These are phyloP conservation scores for Numida meleagris DNA, from an alignment of 2,113 vertebrate genomes.

Conservation along the genomic window DNA sequence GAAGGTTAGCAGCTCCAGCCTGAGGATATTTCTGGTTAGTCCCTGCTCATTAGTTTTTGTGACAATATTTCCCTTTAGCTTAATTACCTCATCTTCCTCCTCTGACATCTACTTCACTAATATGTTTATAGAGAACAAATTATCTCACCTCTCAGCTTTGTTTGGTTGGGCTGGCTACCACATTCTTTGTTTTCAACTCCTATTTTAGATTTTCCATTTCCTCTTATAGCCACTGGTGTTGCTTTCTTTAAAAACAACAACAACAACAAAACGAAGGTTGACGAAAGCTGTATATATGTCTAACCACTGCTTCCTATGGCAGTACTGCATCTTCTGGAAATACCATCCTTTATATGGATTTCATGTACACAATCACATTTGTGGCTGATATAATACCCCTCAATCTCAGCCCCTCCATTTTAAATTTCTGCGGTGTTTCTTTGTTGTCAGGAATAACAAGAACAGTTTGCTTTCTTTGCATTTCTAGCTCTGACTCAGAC, in stretches of 20 bases:
- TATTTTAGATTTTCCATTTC: background rate
- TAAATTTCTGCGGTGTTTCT: background rate
- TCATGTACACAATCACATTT: background rate
- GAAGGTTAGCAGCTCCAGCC: constrained; percentile 40
- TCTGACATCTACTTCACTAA: constrained; percentile 62
- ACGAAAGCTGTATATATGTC: background rate
- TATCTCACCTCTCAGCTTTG: constrained; percentile 48
- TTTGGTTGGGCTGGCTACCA: constrained; percentile 1
- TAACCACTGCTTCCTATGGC: background rate
- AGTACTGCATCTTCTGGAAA: background rate
- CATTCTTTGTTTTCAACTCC: background rate
- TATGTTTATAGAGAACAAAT: constrained; percentile 56
- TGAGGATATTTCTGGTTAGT: constrained; percentile 52
- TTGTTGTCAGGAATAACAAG: background rate
- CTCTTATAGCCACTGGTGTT: background rate
- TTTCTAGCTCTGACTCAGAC: background rate
- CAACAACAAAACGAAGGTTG: background rate
- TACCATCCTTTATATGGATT: background rate
- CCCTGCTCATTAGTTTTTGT: constrained; percentile 51
- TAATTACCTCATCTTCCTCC: constrained; percentile 65
- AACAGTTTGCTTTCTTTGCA: background rate
- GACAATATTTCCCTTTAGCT: constrained; percentile 59
- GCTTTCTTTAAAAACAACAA: background rate
- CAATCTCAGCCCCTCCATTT: background rate
- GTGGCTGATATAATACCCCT: background rate